Conservation (phyloP, 2,113 vertebrate genomes). For the Melanotaenia duboulayi region DNA sequence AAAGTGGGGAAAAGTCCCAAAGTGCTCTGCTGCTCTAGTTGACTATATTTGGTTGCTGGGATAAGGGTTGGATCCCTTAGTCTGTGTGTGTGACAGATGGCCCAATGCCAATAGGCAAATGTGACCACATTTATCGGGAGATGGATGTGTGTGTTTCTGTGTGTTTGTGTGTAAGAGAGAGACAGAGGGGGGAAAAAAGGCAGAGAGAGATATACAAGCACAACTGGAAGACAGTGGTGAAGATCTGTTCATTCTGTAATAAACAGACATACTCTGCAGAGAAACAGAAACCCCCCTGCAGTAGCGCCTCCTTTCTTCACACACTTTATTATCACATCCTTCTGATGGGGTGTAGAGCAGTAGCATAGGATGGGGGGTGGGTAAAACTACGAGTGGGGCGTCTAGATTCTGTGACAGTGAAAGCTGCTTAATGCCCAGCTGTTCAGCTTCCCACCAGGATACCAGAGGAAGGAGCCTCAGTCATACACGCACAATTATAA, state of each 20-base stretch:
- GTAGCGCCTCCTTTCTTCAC: constrained; percentile 2
- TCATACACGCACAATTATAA: constrained; percentile 20
- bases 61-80: constrained; percentile 73
- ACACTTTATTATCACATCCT: constrained; percentile 23
- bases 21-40: constrained; percentile 70
- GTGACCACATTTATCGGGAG: constrained; percentile 76
- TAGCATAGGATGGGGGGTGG: constrained; percentile 59
- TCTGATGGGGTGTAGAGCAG: constrained; percentile 37
- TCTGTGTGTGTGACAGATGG: constrained; percentile 82
- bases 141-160: constrained; percentile 40
- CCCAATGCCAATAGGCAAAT: constrained; percentile 75
- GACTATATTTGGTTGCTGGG: constrained; percentile 85
- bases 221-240: constrained; percentile 44
- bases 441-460: constrained; percentile 75
- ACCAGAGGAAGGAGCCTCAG: constrained; percentile 56
- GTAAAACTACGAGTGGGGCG: constrained; percentile 48
- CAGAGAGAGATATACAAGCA: constrained; percentile 32
- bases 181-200: neutral
- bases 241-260: constrained; percentile 44
- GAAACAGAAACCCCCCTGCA: constrained; percentile 15
- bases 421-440: constrained; percentile 85
- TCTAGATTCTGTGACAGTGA: constrained; percentile 70
- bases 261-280: constrained; percentile 29
- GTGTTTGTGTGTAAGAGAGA: neutral
- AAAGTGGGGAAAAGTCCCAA: constrained; percentile 54